A percentile compares a stretch with the other conserved stretches of the same genome.
Conservation (phyloP, 2,113 vertebrate species). For the Pycnonotus jocosus region DNA sequence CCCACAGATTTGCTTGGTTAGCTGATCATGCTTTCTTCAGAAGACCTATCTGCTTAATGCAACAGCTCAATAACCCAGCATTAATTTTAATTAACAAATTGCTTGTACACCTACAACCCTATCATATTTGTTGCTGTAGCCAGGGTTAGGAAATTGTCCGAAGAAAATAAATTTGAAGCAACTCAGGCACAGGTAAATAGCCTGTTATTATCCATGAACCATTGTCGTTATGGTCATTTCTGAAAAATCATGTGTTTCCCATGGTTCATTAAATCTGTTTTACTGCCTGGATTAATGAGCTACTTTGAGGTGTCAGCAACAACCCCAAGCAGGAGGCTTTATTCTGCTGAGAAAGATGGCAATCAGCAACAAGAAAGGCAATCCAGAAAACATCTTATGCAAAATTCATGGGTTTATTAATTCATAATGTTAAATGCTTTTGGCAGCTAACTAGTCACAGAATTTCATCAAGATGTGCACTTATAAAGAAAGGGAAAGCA, state of each 20-base stretch:
- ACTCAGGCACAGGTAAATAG: conserved; percentile 34
- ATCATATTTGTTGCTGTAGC: background rate
- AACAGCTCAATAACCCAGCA: background rate
- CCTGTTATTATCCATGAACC: conserved; percentile 9
- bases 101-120: background rate
- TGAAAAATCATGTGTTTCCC: conserved; percentile 37
- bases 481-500: background rate
- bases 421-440: conserved; percentile 20
- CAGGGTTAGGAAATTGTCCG: background rate
- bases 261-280: conserved; percentile 53
- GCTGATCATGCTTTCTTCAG: background rate
- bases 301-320: background rate
- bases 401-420: conserved; percentile 31
- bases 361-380: background rate
- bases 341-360: background rate
- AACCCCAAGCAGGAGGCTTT: background rate
- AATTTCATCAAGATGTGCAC: background rate
- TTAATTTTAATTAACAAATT: conserved; percentile 30
- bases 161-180: conserved; percentile 2
- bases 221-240: conserved; percentile 39
- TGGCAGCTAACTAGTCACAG: background rate
- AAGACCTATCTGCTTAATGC: background rate
- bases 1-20: background rate
- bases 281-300: background rate
- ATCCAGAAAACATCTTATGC: background rate